Conservation (phyloP, 1,140 invertebrate genomes). For the Neodiprion virginianus region DNA sequence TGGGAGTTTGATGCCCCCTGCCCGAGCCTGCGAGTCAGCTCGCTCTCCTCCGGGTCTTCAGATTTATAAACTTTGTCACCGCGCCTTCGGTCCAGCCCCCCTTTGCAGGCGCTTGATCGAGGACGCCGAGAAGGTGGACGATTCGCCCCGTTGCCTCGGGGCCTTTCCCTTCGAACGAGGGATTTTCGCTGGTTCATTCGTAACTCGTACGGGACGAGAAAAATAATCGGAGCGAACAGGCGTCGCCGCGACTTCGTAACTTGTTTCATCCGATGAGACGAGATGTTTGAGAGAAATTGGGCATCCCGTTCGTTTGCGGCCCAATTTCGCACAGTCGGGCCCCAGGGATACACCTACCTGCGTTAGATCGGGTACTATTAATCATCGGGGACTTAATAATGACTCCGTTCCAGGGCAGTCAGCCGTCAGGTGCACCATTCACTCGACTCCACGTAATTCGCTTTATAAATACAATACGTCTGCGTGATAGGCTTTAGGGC, state of each 20-base stretch:
- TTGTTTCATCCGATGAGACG: no score
- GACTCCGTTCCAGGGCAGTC: neutral
- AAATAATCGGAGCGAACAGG: no score
- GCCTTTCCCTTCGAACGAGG: no score
- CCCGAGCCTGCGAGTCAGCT: conserved; percentile 11
- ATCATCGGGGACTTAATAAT: conserved; percentile 9
- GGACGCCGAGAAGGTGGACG: no score
- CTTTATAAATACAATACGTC: neutral
- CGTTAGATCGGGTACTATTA: conserved; percentile 9
- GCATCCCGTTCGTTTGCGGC: neutral
- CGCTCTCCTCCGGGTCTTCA: neutral
- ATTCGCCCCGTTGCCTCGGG: no score
- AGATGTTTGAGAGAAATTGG: no score
- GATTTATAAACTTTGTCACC: conserved; percentile 7
- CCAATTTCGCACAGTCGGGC: neutral
- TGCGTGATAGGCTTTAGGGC: no score
- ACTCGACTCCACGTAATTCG: neutral
- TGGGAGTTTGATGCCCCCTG: conserved; percentile 43
- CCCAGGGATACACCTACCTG: no score
- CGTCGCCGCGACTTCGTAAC: no score
- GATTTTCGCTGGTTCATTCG: no score
- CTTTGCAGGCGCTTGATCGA: no score
- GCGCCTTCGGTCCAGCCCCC: neutral
- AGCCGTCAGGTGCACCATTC: conserved; percentile 3
- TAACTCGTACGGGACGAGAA: no score